phyloP scores from a whole-genome alignment of 2,113 vertebrate genomes.

The Emydocephalus ijimae region DNA sequence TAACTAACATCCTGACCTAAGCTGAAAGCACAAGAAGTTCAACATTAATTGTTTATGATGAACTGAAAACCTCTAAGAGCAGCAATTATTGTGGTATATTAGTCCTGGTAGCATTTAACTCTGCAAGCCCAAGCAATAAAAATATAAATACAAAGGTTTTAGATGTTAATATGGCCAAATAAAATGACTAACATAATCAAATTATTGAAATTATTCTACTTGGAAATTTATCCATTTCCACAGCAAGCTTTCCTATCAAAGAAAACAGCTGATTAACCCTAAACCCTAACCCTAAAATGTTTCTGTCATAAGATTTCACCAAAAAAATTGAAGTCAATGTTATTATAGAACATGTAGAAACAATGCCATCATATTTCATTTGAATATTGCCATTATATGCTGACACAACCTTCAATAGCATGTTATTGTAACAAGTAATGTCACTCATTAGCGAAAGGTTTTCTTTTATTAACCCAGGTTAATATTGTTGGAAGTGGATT shows the following conservation, averaged over 20 bases:
- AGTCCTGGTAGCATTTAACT: conserved; percentile 44
- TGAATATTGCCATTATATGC: conserved; percentile 48
- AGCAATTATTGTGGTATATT: background rate
- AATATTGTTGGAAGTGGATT: conserved; percentile 21
- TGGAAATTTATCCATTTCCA: conserved; percentile 59
- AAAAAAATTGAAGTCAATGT: conserved; percentile 47
- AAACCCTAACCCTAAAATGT: conserved; percentile 51
- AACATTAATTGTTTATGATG: background rate
- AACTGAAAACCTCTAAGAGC: conserved; percentile 6
- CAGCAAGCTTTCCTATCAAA: conserved; percentile 59
- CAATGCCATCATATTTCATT: conserved; percentile 39
- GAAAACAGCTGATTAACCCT: conserved; percentile 61
- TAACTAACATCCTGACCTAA: background rate
- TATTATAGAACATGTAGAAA: conserved; percentile 23
- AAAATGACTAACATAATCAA: conserved; percentile 63
- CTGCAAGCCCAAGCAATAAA: conserved; percentile 38
- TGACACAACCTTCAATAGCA: conserved; percentile 49
- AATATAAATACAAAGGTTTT: conserved; percentile 62
- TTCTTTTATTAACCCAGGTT: conserved; percentile 43
- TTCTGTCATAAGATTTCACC: conserved; percentile 52
- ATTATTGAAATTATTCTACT: conserved; percentile 61
- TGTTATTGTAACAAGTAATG: conserved; percentile 32
- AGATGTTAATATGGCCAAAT: conserved; percentile 56
- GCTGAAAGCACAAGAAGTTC: conserved; percentile 31
- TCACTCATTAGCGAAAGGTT: conserved; percentile 38